Evolutionary conservation across 2,797 vertebrate genomes (phyloP).

Genomic region (Pseudochirops cupreus): DNA sequence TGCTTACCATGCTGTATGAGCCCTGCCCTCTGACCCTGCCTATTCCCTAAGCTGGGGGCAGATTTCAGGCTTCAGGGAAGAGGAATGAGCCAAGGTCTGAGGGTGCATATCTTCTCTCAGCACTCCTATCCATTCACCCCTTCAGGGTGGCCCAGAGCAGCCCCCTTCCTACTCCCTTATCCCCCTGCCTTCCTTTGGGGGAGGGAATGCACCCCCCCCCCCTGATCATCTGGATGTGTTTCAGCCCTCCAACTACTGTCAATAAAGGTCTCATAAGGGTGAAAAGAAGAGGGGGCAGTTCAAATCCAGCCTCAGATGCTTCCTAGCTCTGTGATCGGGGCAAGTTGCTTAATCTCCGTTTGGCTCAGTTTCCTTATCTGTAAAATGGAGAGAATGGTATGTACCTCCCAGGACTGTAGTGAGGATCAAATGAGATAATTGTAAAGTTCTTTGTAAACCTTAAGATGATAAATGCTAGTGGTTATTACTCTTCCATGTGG

Average conservation of each 20-base stretch:
- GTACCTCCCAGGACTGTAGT: too few species aligned
- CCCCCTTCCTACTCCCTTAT: neutral
- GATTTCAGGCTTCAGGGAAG: conserved; percentile 57
- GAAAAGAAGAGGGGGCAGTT: too few species aligned
- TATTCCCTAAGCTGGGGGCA: conserved; percentile 48
- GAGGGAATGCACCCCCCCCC: neutral
- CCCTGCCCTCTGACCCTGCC: conserved; percentile 70
- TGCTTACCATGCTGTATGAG: conserved; percentile 72
- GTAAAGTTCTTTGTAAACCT: too few species aligned
- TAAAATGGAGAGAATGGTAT: too few species aligned
- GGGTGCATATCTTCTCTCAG: conserved; percentile 69
- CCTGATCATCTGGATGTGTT: conserved; percentile 41
- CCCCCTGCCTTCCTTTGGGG: neutral
- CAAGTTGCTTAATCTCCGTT: too few species aligned
- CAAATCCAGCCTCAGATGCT: too few species aligned
- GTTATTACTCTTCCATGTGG: too few species aligned
- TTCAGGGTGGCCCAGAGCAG: conserved; percentile 54
- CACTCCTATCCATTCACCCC: conserved; percentile 40
- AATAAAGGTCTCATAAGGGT: conserved; percentile 70
- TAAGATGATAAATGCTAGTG: too few species aligned
- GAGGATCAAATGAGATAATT: too few species aligned
- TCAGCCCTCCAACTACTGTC: conserved; percentile 41
- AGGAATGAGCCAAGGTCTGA: conserved; percentile 62
- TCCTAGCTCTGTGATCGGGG: too few species aligned
- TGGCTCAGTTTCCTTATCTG: too few species aligned